Percentiles rank a stretch among this genome's conserved stretches.
phyloP scores from a whole-genome alignment of 2,797 vertebrate genomes.

The Chloroceryle inda region DNA sequence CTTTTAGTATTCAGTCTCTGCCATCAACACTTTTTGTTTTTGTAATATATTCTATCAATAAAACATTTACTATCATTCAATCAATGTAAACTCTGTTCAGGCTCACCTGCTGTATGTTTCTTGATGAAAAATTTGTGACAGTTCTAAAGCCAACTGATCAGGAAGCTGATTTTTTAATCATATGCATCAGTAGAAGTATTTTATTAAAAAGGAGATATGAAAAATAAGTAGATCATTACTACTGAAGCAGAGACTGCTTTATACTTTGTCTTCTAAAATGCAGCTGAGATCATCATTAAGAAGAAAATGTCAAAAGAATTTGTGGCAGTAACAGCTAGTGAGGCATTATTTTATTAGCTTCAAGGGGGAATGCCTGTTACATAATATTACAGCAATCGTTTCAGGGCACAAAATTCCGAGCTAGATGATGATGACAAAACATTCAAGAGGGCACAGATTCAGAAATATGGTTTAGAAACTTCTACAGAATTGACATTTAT shows the following conservation, averaged over 20 bases:
- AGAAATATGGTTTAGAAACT: neutral
- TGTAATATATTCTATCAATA: neutral
- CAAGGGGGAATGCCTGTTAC: slow-evolving; percentile 34
- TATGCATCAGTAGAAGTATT: slow-evolving; percentile 14
- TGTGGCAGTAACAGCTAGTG: slow-evolving; percentile 15
- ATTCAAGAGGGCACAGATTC: neutral
- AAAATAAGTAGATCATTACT: slow-evolving; percentile 29
- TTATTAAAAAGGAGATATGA: slow-evolving; percentile 13
- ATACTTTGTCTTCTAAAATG: slow-evolving; percentile 48
- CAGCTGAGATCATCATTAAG: slow-evolving; percentile 38
- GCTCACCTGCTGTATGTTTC: neutral
- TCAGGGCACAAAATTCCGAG: slow-evolving; percentile 17
- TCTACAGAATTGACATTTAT: neutral
- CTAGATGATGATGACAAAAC: neutral
- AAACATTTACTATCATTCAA: neutral
- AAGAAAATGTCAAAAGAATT: slow-evolving; percentile 35
- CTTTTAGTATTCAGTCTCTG: neutral
- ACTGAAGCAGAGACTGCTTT: slow-evolving; percentile 29
- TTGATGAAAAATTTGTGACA: neutral
- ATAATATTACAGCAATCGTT: slow-evolving; percentile 13
- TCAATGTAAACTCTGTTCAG: neutral
- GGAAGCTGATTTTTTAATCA: slow-evolving; percentile 21
- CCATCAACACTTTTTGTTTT: neutral
- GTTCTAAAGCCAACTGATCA: slow-evolving; percentile 14
- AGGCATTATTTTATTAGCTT: slow-evolving; percentile 29